Conservation (phyloP, 2,888 invertebrate species). For the Drosophila phalerata region DNA sequence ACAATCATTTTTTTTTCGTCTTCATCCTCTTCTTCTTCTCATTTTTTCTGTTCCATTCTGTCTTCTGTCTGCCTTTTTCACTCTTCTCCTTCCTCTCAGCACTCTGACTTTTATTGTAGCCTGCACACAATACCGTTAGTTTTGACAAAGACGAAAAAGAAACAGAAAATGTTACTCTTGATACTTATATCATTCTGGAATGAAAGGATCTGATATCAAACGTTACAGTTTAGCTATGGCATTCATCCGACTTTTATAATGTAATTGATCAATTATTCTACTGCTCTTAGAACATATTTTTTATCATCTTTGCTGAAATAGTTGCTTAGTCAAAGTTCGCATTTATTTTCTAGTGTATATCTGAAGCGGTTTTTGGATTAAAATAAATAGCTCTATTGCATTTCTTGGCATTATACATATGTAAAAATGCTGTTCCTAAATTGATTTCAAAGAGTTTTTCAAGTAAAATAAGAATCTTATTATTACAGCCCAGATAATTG, state of each 20-base stretch:
- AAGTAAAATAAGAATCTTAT: too few relatives aligned
- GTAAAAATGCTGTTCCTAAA: too few relatives aligned
- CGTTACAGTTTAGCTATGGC: not conserved
- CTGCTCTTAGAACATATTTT: not conserved
- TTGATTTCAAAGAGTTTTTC: too few relatives aligned
- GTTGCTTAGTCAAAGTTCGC: not conserved
- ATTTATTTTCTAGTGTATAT: not conserved
- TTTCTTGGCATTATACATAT: too few relatives aligned
- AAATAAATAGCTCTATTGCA: too few relatives aligned
- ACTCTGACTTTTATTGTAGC: slow-evolving; percentile 8
- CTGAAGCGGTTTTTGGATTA: not conserved
- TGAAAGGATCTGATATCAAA: slow-evolving; percentile 17
- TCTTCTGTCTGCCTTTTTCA: not conserved
- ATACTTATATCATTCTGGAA: slow-evolving; percentile 21
- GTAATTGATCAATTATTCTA: slow-evolving; percentile 1
- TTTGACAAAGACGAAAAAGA: slow-evolving; percentile 22
- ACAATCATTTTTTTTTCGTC: slow-evolving; percentile 33
- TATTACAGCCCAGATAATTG: too few relatives aligned
- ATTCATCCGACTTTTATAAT: not conserved
- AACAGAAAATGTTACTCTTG: slow-evolving; percentile 31
- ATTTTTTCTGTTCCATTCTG: not conserved
- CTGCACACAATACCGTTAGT: slow-evolving; percentile 10
- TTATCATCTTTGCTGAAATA: not conserved
- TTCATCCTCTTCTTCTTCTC: not conserved
- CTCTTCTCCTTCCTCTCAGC: not conserved